Evolutionary conservation across 30 jellyfish, hydroid and myxozoan species (phyloP).

Genomic region (Catostylus mosaicus): DNA sequence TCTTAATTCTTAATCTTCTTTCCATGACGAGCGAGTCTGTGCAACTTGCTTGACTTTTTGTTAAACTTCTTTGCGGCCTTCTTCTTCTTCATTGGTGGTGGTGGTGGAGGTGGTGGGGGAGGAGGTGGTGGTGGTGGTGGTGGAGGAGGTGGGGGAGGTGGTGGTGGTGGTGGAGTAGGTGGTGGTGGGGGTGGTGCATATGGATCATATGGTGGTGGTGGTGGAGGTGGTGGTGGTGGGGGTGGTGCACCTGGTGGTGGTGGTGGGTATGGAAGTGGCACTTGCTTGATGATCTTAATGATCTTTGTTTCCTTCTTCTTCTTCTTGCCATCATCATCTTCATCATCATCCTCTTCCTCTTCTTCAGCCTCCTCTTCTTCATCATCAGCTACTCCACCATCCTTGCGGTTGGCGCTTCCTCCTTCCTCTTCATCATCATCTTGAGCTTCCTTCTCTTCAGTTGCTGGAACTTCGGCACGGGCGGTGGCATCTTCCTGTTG

Average conservation of each 20-base stretch:
- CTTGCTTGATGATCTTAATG: slow-evolving; percentile 1
- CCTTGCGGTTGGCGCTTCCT: slow-evolving; percentile 33
- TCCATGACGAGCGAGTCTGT: slow-evolving; percentile 30
- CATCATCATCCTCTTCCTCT: slow-evolving; percentile 60
- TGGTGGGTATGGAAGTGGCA: slow-evolving; percentile 43
- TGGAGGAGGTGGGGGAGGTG: slow-evolving; percentile 72
- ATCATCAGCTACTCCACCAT: slow-evolving; percentile 21
- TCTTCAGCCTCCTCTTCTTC: slow-evolving; percentile 55
- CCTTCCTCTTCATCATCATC: slow-evolving; percentile 49
- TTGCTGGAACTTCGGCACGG: slow-evolving; percentile 44
- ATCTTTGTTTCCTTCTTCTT: slow-evolving; percentile 50
- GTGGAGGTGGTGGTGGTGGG: slow-evolving; percentile 54
- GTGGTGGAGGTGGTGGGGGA: slow-evolving; percentile 71
- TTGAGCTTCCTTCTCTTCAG: slow-evolving; percentile 29
- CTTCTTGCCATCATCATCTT: slow-evolving; percentile 59
- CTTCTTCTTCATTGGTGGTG: slow-evolving; percentile 54
- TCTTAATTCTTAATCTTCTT: slow-evolving; percentile 35
- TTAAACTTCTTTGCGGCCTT: slow-evolving; percentile 59
- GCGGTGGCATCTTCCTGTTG: slow-evolving; percentile 61
- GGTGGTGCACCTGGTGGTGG: slow-evolving; percentile 52
- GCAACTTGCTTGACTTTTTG: slow-evolving; percentile 42
- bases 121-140: slow-evolving; percentile 84
- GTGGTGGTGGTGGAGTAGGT: slow-evolving; percentile 64
- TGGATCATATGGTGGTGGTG: slow-evolving; percentile 74
- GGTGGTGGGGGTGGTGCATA: slow-evolving; percentile 66